Percentiles rank a stretch among this genome's conserved stretches.
Evolutionary conservation across 2,888 invertebrate species (phyloP).

Genomic region (Seira musarum): DNA sequence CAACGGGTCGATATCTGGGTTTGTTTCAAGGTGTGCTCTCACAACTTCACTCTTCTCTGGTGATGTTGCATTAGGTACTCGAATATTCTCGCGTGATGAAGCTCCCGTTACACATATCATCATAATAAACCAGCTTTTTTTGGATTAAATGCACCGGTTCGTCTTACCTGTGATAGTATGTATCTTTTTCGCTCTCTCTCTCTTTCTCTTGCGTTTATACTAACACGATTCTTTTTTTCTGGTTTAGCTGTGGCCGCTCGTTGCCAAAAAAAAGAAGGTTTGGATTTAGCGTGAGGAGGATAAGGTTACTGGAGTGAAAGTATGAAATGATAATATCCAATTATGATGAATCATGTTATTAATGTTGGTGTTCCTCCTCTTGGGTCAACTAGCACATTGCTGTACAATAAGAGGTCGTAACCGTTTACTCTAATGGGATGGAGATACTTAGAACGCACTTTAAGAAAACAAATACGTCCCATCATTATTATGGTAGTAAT

Average conservation of each 20-base stretch:
- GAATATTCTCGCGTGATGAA: conserved; percentile 17
- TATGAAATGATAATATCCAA: conserved; percentile 6
- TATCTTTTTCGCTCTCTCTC: too few relatives aligned
- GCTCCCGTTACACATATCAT: conserved; percentile 25
- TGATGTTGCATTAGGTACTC: background rate
- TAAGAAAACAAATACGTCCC: too few relatives aligned
- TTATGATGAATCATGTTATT: background rate
- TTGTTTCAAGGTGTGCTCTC: conserved; percentile 50
- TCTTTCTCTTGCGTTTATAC: background rate
- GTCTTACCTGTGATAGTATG: conserved; percentile 14
- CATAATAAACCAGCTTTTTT: conserved; percentile 35
- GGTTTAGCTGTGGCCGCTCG: background rate
- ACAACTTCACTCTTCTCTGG: background rate
- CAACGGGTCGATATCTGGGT: conserved; percentile 48
- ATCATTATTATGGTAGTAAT: too few relatives aligned
- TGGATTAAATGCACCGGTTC: conserved; percentile 28
- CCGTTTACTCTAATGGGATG: too few relatives aligned
- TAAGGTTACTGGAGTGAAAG: conserved; percentile 5
- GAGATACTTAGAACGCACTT: too few relatives aligned
- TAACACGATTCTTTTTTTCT: background rate
- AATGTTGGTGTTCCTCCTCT: background rate
- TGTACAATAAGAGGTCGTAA: background rate
- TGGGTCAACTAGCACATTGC: background rate
- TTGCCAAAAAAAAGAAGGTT: conserved; percentile 1
- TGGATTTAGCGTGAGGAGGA: background rate